A percentile compares a stretch with the other conserved stretches of the same genome.
These are phyloP conservation scores for Sebastes taczanowskii DNA, from an alignment of 2,797 vertebrate species.

Conservation along the genomic window DNA sequence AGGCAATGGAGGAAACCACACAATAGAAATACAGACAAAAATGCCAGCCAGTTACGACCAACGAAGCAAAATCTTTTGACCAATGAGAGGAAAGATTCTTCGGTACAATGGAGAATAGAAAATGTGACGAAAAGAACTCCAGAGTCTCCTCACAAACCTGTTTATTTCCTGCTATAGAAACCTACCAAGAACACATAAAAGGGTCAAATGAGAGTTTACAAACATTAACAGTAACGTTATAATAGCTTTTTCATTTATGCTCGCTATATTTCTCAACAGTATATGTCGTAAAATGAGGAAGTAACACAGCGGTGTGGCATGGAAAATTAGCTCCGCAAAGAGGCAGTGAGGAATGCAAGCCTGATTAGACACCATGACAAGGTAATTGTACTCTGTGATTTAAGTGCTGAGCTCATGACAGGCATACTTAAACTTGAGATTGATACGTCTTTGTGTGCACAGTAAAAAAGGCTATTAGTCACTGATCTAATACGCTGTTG, in stretches of 20 bases:
- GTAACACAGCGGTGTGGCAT: neutral
- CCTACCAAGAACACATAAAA: neutral
- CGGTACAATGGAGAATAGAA: constrained; percentile 18
- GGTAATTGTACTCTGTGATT: constrained; percentile 8
- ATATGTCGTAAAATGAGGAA: neutral
- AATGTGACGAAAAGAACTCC: constrained; percentile 1
- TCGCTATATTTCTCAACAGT: neutral
- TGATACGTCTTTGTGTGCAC: constrained; percentile 13
- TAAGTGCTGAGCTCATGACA: constrained; percentile 9
- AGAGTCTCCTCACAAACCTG: constrained; percentile 21
- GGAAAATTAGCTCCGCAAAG: neutral
- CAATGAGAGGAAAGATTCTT: constrained; percentile 48
- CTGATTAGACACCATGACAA: constrained; percentile 10
- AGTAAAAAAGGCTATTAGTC: constrained; percentile 8
- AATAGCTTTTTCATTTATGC: neutral
- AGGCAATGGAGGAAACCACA: constrained; percentile 44
- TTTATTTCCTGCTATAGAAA: neutral
- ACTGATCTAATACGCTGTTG: neutral
- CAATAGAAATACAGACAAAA: constrained; percentile 44
- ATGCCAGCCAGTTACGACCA: constrained; percentile 52
- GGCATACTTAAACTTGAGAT: neutral
- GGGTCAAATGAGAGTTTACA: neutral
- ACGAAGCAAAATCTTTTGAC: constrained; percentile 46
- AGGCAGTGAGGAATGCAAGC: neutral
- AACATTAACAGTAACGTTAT: neutral